Evolutionary conservation across 2,797 vertebrate genomes (phyloP).

Genomic region (Pterois miles): DNA sequence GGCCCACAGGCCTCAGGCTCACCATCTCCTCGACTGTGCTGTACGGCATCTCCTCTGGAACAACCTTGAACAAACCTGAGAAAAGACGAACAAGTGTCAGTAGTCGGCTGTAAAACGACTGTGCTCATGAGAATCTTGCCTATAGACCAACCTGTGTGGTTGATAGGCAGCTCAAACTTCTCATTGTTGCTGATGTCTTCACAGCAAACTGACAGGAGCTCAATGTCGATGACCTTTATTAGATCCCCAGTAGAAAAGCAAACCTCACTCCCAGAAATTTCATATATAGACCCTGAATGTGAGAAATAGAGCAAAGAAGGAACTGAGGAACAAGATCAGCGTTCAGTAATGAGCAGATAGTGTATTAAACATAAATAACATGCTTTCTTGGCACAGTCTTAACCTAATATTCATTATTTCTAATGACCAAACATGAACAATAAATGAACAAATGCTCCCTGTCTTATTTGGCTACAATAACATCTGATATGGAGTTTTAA

Average conservation of each 20-base stretch:
- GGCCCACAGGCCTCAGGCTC: conserved; percentile 56
- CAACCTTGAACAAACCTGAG: conserved; percentile 84
- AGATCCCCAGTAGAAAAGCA: conserved; percentile 93
- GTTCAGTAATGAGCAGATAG: not conserved
- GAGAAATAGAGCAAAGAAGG: not conserved
- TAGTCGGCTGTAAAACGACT: not conserved
- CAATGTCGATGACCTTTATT: conserved; percentile 83
- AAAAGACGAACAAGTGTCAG: conserved; percentile 22
- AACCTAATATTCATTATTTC: not conserved
- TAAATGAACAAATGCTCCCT: not conserved
- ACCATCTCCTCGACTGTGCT: conserved; percentile 80
- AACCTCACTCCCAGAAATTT: conserved; percentile 90
- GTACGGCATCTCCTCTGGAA: conserved; percentile 66
- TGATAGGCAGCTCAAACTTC: conserved; percentile 79
- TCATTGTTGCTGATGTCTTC: conserved; percentile 74
- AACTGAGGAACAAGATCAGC: not conserved
- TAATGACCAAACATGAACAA: not conserved
- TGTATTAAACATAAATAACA: not conserved
- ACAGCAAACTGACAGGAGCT: conserved; percentile 82
- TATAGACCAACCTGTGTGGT: conserved; percentile 71
- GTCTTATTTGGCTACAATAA: not conserved
- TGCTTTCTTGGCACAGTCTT: not conserved
- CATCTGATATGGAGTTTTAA: not conserved
- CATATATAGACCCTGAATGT: conserved; percentile 89
- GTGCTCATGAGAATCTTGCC: not conserved